phyloP scores from a whole-genome alignment of 2,888 invertebrate genomes.

The Automeris io region DNA sequence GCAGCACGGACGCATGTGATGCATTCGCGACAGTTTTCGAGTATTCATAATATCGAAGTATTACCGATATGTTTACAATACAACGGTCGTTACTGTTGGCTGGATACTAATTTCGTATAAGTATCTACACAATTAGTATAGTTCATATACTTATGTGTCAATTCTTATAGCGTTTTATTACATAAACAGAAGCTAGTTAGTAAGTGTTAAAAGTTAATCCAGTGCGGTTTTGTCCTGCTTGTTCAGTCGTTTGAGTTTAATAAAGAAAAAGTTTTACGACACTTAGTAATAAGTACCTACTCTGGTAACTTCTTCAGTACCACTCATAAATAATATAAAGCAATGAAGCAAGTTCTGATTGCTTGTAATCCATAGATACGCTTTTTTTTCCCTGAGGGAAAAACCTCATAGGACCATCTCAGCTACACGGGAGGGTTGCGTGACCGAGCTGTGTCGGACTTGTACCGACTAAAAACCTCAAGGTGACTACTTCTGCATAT shows the following conservation, averaged over 20 bases:
- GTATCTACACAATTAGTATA: slow-evolving; percentile 73
- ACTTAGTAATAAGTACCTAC: slow-evolving; percentile 12
- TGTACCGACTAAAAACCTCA: too few species aligned
- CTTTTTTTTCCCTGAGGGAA: too few species aligned
- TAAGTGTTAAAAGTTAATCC: slow-evolving; percentile 74
- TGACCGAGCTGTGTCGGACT: too few species aligned
- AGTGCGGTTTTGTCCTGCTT: slow-evolving; percentile 58
- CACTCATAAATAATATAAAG: slow-evolving; percentile 7
- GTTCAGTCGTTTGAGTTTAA: slow-evolving; percentile 36
- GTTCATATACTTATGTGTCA: slow-evolving; percentile 79
- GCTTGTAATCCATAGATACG: too few species aligned
- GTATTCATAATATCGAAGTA: slow-evolving; percentile 53
- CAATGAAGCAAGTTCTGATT: neutral
- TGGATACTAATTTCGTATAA: slow-evolving; percentile 75
- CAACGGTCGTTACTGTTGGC: slow-evolving; percentile 71
- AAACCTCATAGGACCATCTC: too few species aligned
- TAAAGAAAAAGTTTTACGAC: slow-evolving; percentile 20
- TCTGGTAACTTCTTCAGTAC: slow-evolving; percentile 9
- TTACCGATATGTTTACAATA: slow-evolving; percentile 71
- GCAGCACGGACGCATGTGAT: slow-evolving; percentile 14
- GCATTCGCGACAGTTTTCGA: slow-evolving; percentile 27
- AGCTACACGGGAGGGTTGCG: too few species aligned
- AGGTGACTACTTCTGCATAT: too few species aligned
- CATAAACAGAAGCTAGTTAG: slow-evolving; percentile 72
- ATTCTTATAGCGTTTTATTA: slow-evolving; percentile 78